phyloP scores from a whole-genome alignment of 2,797 vertebrate genomes.

The Mus spretus region DNA sequence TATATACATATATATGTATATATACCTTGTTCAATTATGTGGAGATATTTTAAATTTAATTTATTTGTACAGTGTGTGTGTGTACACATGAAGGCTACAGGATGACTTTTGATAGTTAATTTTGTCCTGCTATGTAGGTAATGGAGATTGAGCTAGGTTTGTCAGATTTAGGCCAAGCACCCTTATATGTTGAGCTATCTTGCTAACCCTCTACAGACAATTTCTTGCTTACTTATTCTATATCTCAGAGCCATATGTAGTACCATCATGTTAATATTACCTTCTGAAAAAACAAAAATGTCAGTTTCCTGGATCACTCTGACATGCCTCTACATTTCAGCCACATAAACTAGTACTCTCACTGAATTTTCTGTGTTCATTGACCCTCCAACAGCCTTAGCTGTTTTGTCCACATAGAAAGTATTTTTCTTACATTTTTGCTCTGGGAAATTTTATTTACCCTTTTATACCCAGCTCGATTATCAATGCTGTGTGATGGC shows the following conservation, averaged over 20 bases:
- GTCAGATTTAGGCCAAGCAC: background rate
- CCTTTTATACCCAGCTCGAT: constrained; percentile 60
- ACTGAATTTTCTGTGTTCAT: background rate
- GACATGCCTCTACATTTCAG: background rate
- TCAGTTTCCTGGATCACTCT: background rate
- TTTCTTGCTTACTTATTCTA: background rate
- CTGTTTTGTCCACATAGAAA: background rate
- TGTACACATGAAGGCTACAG: background rate
- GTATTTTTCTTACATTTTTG: background rate
- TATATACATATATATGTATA: background rate
- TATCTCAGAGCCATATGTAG: background rate
- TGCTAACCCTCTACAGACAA: background rate
- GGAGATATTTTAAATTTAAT: background rate
- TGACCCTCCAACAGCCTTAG: background rate
- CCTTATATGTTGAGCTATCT: background rate
- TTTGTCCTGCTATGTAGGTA: background rate
- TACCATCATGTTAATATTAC: background rate
- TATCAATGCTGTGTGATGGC: background rate
- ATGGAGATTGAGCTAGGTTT: background rate
- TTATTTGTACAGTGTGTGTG: background rate
- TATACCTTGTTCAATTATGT: background rate
- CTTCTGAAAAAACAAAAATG: background rate
- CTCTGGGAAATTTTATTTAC: background rate
- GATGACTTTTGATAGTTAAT: background rate
- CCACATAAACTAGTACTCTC: background rate